Evolutionary conservation across 2,113 vertebrate species (phyloP).

Genomic region (Myotis yumanensis): DNA sequence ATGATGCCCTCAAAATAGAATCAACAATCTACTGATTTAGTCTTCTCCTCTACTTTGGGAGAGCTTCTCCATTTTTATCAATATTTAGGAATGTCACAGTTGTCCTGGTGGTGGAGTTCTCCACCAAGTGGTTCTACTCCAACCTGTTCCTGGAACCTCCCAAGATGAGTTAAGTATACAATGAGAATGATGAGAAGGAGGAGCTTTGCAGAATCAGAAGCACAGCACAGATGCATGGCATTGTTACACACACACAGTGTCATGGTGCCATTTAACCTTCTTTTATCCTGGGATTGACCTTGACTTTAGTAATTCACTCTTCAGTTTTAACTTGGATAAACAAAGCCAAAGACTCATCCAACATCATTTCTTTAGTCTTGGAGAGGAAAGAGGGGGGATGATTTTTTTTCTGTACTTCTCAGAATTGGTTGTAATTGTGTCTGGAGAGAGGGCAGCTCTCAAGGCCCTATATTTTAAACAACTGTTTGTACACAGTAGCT

Average conservation of each 20-base stretch:
- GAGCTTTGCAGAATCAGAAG: background rate
- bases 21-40: background rate
- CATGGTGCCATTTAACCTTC: conserved; percentile 10
- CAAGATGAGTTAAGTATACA: background rate
- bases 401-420: conserved; percentile 58
- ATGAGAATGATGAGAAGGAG: background rate
- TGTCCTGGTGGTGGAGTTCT: background rate
- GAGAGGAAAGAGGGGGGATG: background rate
- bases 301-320: conserved; percentile 5
- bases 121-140: background rate
- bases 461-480: conserved; percentile 62
- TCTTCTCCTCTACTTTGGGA: background rate
- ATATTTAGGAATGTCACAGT: background rate
- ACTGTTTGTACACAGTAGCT: conserved; percentile 69
- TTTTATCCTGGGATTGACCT: conserved; percentile 5
- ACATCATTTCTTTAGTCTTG: conserved; percentile 41
- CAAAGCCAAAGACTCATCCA: conserved; percentile 24
- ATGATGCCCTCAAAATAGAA: background rate
- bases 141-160: background rate
- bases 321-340: conserved; percentile 46
- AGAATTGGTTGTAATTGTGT: conserved; percentile 58
- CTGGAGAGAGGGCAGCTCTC: conserved; percentile 54
- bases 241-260: background rate
- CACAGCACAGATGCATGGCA: background rate
- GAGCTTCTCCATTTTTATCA: background rate